These are phyloP conservation scores for Branchipolynoe longqiensis DNA, from an alignment of 2,888 invertebrate species.

Conservation along the genomic window DNA sequence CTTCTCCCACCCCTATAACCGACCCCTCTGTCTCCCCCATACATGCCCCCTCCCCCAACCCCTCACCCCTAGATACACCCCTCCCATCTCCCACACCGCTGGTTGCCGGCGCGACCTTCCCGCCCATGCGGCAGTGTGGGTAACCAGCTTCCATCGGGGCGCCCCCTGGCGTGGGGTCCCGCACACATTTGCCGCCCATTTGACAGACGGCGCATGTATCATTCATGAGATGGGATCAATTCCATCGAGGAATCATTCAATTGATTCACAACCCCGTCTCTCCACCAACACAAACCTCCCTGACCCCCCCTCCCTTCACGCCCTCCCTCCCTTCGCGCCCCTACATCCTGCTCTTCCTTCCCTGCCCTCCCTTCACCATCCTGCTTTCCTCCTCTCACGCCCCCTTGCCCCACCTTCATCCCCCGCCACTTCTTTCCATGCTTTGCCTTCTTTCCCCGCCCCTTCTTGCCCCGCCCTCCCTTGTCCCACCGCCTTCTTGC, in stretches of 20 bases:
- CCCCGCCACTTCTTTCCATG: background rate
- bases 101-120: background rate
- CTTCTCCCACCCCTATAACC: background rate
- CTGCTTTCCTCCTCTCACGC: too few species aligned
- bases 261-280: conserved; percentile 23
- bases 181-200: conserved; percentile 49
- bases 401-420: background rate
- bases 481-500: background rate
- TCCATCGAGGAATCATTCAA: conserved; percentile 47
- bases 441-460: background rate
- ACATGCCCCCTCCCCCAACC: background rate
- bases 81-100: background rate
- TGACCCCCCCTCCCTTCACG: background rate
- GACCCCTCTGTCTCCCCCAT: background rate
- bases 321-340: background rate
- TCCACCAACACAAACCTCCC: background rate
- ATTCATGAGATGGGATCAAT: conserved; percentile 45
- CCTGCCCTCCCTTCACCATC: background rate
- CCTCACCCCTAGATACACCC: background rate
- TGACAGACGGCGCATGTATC: conserved; percentile 34
- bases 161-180: background rate
- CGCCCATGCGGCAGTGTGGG: background rate
- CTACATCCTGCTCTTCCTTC: background rate
- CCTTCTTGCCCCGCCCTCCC: too few species aligned
- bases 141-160: background rate